Evolutionary conservation across 2,797 vertebrate species (phyloP).

Genomic region (Cossypha heuglini): DNA sequence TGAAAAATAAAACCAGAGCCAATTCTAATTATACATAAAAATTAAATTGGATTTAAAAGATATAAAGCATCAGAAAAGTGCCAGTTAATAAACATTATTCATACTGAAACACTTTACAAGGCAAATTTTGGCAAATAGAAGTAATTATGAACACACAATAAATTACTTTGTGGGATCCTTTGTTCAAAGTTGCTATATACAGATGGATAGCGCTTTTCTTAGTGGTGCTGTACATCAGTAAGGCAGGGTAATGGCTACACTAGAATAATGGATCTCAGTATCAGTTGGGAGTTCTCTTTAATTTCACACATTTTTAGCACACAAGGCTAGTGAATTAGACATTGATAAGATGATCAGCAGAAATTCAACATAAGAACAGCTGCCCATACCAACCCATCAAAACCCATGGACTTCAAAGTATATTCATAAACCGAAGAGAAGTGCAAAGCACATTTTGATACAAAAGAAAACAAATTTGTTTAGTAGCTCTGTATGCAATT

Average conservation of each 20-base stretch:
- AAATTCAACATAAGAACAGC: neutral
- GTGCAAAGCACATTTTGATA: neutral
- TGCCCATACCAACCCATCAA: neutral
- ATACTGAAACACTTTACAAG: conserved; percentile 10
- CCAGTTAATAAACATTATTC: conserved; percentile 7
- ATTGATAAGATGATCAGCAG: conserved; percentile 58
- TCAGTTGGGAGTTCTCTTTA: conserved; percentile 45
- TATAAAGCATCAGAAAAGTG: neutral
- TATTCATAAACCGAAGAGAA: neutral
- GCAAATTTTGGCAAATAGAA: neutral
- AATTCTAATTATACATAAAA: conserved; percentile 24
- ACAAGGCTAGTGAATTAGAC: conserved; percentile 64
- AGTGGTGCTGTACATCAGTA: neutral
- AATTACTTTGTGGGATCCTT: neutral
- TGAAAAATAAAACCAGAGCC: conserved; percentile 2
- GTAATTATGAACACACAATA: neutral
- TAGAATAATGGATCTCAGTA: neutral
- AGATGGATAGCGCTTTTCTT: neutral
- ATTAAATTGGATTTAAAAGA: conserved; percentile 3
- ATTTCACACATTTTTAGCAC: conserved; percentile 72
- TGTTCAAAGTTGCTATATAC: neutral
- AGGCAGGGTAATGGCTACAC: conserved; percentile 55
- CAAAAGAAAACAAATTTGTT: conserved; percentile 53
- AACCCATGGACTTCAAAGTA: neutral
- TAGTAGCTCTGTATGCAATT: conserved; percentile 30